Conservation (phyloP, 2,113 vertebrate species). For the Tragelaphus imberbis region DNA sequence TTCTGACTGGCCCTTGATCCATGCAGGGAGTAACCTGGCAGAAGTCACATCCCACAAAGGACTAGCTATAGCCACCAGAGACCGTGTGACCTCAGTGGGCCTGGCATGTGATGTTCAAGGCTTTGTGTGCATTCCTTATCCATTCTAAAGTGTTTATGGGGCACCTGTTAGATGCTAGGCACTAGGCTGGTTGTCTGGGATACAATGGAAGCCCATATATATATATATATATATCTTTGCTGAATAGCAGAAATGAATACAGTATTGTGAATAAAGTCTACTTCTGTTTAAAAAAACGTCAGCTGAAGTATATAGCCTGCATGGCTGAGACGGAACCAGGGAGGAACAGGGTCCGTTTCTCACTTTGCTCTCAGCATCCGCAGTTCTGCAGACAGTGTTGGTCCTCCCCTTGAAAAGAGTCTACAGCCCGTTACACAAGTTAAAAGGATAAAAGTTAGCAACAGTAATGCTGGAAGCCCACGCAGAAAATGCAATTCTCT, state of each 20-base stretch:
- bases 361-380: background rate
- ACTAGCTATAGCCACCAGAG: background rate
- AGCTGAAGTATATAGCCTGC: background rate
- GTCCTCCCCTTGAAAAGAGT: background rate
- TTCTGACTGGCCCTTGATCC: background rate
- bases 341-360: background rate
- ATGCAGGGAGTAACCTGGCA: background rate
- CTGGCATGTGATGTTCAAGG: background rate
- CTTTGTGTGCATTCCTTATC: background rate
- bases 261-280: background rate
- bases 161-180: background rate
- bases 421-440: background rate
- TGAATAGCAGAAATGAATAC: background rate
- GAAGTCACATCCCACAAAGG: background rate
- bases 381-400: background rate
- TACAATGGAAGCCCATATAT: background rate
- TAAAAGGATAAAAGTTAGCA: background rate
- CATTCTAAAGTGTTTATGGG: background rate
- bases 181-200: background rate
- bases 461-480: background rate
- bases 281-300: background rate
- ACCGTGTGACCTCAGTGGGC: background rate
- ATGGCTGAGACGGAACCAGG: background rate
- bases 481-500: background rate
- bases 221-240: background rate